phyloP scores from a whole-genome alignment of 64 coral and sea anemone species.

The Montipora sp. region DNA sequence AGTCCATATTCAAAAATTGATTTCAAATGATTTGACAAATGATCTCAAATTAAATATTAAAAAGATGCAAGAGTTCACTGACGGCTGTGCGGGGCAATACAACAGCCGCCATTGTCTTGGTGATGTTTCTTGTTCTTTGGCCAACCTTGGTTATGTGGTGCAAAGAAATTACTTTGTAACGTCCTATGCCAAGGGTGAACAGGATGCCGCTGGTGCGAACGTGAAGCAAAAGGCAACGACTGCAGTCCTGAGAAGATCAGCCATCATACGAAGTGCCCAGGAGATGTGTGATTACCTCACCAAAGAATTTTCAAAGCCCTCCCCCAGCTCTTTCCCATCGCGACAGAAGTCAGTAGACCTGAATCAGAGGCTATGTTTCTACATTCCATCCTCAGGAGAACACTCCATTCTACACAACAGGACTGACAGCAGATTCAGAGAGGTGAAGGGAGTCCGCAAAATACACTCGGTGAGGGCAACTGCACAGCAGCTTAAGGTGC shows the following conservation, averaged over 20 bases:
- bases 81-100: conserved; percentile 41
- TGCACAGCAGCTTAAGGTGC: conserved; percentile 26
- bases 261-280: background rate
- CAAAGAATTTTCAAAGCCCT: background rate
- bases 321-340: background rate
- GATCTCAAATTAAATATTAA: no score
- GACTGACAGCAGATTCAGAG: conserved; percentile 27
- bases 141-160: conserved; percentile 23
- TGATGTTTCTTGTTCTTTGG: conserved; percentile 20
- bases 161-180: conserved; percentile 13
- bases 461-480: conserved; percentile 40
- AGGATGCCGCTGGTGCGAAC: conserved; percentile 35
- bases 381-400: conserved; percentile 44
- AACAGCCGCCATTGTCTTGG: conserved; percentile 36
- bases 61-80: conserved; percentile 59
- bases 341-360: conserved; percentile 32
- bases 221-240: background rate
- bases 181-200: conserved; percentile 35
- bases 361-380: conserved; percentile 17
- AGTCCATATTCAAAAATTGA: background rate
- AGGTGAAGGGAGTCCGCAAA: conserved; percentile 50
- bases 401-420: conserved; percentile 17
- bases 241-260: conserved; percentile 4
- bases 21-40: no score
- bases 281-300: background rate